Evolutionary conservation across 2,113 vertebrate species (phyloP).

Genomic region (Psilopsiagon aurifrons): DNA sequence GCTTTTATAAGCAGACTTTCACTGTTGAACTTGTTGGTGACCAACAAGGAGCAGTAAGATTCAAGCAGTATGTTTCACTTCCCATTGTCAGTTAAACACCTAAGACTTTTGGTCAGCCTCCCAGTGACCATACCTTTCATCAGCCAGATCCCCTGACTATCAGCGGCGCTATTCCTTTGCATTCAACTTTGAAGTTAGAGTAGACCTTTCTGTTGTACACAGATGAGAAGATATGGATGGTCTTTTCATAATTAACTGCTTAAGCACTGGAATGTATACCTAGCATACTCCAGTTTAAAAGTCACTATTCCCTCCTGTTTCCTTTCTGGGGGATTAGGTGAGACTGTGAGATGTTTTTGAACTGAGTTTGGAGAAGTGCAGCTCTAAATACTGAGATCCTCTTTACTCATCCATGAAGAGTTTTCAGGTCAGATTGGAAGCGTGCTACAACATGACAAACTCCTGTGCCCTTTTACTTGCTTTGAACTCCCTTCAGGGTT

Average conservation of each 20-base stretch:
- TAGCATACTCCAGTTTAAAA: not conserved
- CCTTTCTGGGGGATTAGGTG: not conserved
- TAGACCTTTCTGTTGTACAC: not conserved
- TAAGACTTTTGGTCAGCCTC: not conserved
- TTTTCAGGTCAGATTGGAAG: not conserved
- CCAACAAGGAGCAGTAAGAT: not conserved
- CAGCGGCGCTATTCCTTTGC: not conserved
- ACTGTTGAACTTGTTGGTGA: not conserved
- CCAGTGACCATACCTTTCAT: not conserved
- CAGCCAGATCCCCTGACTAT: not conserved
- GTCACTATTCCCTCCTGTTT: not conserved
- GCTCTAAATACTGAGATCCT: not conserved
- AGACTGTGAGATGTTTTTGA: not conserved
- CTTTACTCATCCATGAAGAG: not conserved
- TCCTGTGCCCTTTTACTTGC: not conserved
- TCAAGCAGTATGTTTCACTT: not conserved
- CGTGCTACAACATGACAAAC: not conserved
- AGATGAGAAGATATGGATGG: not conserved
- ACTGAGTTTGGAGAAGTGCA: not conserved
- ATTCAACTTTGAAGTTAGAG: not conserved
- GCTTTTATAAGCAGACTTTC: not conserved
- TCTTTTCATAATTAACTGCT: not conserved
- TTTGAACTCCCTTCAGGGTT: slow-evolving; percentile 15
- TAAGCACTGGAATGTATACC: not conserved
- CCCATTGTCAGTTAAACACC: not conserved